Evolutionary conservation across 1,140 invertebrate species (phyloP).

Genomic region (Magallana angulata): DNA sequence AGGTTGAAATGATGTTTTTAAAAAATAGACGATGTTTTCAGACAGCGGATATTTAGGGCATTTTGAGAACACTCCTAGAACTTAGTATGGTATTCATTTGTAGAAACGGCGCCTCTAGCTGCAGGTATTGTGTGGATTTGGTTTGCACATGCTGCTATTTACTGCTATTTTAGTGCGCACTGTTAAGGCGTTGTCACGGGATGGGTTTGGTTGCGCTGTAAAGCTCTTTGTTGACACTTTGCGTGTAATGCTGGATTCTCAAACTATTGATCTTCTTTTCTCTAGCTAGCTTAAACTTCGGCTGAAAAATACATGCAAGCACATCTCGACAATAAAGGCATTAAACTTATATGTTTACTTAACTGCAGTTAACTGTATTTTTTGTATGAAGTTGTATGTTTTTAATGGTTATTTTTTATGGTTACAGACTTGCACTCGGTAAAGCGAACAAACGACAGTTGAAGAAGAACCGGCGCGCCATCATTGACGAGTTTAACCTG

Average conservation of each 20-base stretch:
- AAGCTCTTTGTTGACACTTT: background rate
- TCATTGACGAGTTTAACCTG: conserved; percentile 59
- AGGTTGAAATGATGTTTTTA: no score
- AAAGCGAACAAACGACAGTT: conserved; percentile 58
- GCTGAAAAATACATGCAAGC: no score
- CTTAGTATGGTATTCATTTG: background rate
- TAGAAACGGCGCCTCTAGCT: conserved; percentile 12
- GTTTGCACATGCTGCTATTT: background rate
- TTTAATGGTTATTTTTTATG: no score
- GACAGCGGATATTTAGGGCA: no score
- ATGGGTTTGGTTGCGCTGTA: background rate
- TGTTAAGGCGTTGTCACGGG: background rate
- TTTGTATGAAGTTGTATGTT: no score
- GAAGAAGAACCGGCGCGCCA: conserved; percentile 47
- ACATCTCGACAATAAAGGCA: no score
- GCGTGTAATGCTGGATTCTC: background rate
- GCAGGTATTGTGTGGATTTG: conserved; percentile 12
- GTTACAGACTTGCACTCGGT: conserved; percentile 59
- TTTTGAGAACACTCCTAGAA: no score
- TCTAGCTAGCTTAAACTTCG: no score
- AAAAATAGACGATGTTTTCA: no score
- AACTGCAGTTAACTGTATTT: no score
- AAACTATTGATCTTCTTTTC: no score
- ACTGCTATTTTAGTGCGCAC: background rate
- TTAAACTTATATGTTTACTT: no score